These are phyloP conservation scores for Proctacanthus coquilletti DNA, from an alignment of 1,140 invertebrate genomes.

Conservation along the genomic window DNA sequence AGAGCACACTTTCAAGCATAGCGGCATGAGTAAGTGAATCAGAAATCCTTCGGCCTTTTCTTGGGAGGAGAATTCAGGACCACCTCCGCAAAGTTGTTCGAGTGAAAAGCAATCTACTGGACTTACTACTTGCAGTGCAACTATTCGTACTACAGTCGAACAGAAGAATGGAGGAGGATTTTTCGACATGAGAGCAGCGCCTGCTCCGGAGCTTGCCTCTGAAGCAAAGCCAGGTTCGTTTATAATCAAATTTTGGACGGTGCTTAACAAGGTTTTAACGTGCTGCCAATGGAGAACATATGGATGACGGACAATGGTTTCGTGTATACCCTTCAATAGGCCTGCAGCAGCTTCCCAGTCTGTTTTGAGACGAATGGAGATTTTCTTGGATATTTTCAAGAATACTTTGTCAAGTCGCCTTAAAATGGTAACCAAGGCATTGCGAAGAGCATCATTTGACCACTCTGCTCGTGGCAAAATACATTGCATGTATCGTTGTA, in stretches of 20 bases:
- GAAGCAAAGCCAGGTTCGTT: constrained; percentile 22
- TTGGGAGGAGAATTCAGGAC: constrained; percentile 68
- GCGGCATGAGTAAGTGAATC: constrained; percentile 88
- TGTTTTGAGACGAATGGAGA: constrained; percentile 72
- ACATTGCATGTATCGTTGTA: constrained; percentile 87
- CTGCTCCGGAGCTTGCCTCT: constrained; percentile 58
- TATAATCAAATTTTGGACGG: constrained; percentile 46
- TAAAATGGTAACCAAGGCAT: constrained; percentile 81
- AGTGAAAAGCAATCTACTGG: constrained; percentile 81
- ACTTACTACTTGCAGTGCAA: constrained; percentile 85
- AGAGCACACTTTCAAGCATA: constrained; percentile 85
- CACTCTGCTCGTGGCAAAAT: constrained; percentile 91
- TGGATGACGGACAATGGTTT: constrained; percentile 80
- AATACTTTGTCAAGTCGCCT: constrained; percentile 93
- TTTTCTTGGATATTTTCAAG: constrained; percentile 92
- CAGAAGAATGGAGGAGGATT: constrained; percentile 87
- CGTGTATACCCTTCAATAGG: constrained; percentile 85
- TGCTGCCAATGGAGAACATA: constrained; percentile 95
- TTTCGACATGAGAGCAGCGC: constrained; percentile 65
- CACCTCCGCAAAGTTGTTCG: constrained; percentile 86
- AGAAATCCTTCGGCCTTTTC: constrained; percentile 90
- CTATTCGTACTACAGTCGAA: constrained; percentile 84
- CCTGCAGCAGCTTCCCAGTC: constrained; percentile 94
- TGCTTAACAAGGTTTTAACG: constrained; percentile 74
- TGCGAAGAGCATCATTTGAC: constrained; percentile 85